A percentile compares a stretch with the other conserved stretches of the same genome.
phyloP scores from a whole-genome alignment of 2,888 invertebrate genomes.

The Cataglyphis albicans region DNA sequence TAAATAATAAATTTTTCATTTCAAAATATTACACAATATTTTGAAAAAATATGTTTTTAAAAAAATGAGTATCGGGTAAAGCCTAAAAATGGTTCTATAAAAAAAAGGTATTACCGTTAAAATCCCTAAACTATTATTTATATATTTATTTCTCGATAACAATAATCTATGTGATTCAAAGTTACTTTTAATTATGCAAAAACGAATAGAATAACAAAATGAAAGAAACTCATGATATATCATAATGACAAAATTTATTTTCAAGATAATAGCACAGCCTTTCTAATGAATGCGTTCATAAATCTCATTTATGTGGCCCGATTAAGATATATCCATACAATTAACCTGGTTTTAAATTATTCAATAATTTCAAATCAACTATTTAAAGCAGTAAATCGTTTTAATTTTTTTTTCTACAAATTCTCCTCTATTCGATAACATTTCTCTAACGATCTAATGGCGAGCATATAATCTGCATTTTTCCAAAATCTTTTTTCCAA shows the following conservation, averaged over 20 bases:
- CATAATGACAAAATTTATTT: constrained; percentile 7
- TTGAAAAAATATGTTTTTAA: not conserved
- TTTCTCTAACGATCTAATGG: not conserved
- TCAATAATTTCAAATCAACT: not conserved
- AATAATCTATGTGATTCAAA: not conserved
- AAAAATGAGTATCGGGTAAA: not conserved
- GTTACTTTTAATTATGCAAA: not conserved
- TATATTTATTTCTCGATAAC: constrained; percentile 19
- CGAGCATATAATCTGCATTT: constrained; percentile 7
- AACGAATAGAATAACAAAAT: not conserved
- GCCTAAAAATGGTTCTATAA: not conserved
- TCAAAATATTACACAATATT: not conserved
- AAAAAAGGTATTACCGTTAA: not conserved
- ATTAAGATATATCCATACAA: not conserved
- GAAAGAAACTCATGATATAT: not conserved
- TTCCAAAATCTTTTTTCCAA: not conserved
- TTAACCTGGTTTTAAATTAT: not conserved
- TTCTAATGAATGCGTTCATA: not conserved
- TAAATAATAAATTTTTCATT: not conserved
- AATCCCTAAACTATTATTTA: not conserved
- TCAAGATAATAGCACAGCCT: not conserved
- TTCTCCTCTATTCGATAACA: not conserved
- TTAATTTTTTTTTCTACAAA: not conserved
- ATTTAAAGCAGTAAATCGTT: not conserved
- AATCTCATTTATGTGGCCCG: not conserved